These are phyloP conservation scores for Thamnophis sirtalis DNA, from an alignment of 2,113 vertebrate genomes.

Conservation along the genomic window DNA sequence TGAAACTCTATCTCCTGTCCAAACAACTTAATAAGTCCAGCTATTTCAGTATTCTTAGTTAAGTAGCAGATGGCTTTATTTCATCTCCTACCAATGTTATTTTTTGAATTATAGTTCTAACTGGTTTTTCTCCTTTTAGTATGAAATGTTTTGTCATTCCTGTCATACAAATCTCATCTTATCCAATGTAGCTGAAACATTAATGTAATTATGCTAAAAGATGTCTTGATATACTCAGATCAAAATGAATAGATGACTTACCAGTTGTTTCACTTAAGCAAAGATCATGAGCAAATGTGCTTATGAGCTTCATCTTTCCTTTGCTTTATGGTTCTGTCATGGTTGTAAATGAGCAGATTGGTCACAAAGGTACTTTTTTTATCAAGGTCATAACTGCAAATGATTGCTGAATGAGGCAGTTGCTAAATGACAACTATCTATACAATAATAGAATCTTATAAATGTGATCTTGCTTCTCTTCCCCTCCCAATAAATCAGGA, in stretches of 20 bases:
- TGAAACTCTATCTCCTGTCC: neutral
- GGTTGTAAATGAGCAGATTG: neutral
- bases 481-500: neutral
- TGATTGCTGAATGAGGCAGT: neutral
- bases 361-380: neutral
- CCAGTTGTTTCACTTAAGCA: no score
- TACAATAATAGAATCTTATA: neutral
- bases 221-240: neutral
- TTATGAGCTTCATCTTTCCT: neutral
- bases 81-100: neutral
- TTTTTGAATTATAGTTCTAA: neutral
- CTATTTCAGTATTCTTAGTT: neutral
- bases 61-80: neutral
- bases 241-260: neutral
- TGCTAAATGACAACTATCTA: neutral
- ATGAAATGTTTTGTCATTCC: neutral
- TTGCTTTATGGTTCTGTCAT: neutral
- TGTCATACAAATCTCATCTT: neutral
- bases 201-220: neutral
- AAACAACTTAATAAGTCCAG: neutral
- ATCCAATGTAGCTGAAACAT: neutral
- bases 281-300: neutral
- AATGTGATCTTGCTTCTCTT: neutral
- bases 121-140: neutral
- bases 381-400: neutral